Percentiles rank a stretch among this genome's conserved stretches.
phyloP scores from a whole-genome alignment of 2,888 invertebrate genomes.

The Fissipunctia ypsillon region DNA sequence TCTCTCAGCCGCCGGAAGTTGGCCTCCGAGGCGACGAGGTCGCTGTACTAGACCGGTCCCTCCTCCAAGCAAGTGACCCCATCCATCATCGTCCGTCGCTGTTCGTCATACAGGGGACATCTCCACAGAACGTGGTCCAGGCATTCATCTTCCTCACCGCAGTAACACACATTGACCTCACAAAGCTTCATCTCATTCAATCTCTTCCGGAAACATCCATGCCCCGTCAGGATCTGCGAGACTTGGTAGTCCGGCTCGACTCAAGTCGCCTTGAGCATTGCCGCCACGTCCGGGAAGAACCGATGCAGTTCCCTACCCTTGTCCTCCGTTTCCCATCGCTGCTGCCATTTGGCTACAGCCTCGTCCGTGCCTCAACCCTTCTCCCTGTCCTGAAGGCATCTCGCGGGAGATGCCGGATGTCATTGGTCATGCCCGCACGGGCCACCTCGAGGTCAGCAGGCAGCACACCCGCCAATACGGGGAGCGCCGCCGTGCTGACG shows the following conservation, averaged over 20 bases:
- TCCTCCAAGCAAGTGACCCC: background rate
- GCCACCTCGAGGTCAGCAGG: slow-evolving; percentile 55
- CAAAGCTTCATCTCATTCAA: slow-evolving; percentile 47
- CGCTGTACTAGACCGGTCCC: background rate
- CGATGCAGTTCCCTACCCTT: slow-evolving; percentile 55
- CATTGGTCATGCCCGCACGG: background rate
- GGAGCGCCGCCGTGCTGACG: slow-evolving; percentile 34
- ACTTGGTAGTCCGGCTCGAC: slow-evolving; percentile 61
- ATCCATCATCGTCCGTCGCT: background rate
- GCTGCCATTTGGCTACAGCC: slow-evolving; percentile 50
- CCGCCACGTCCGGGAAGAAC: slow-evolving; percentile 64
- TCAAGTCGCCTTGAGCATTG: slow-evolving; percentile 47
- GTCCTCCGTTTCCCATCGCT: slow-evolving; percentile 44
- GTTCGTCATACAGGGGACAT: background rate
- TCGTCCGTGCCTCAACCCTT: background rate
- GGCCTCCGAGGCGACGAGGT: background rate
- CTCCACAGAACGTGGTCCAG: too few relatives aligned
- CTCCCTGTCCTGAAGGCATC: background rate
- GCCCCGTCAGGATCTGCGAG: slow-evolving; percentile 60
- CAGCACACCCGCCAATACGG: slow-evolving; percentile 45
- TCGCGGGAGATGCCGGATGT: background rate
- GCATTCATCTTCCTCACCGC: too few relatives aligned
- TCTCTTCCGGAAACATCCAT: slow-evolving; percentile 59
- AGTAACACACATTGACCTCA: background rate
- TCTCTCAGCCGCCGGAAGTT: slow-evolving; percentile 2